Base-by-base conservation (phyloP, 2,113 vertebrate species). In the Illadopsis cleaveri region DNA sequence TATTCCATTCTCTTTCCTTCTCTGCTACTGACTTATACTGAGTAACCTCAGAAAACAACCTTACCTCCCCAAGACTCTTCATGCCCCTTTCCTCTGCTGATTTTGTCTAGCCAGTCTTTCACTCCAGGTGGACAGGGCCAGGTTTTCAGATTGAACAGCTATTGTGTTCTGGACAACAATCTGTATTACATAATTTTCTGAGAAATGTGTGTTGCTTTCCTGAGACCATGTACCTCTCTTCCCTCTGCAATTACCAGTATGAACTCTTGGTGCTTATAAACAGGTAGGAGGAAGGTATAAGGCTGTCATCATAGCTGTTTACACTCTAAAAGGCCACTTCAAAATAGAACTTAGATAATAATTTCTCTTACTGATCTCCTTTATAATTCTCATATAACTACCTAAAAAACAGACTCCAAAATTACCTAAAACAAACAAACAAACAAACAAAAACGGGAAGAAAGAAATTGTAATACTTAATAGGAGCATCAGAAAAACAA, bases 401-500 rank as follows among this genome's bases (percentile, higher is more conserved):
- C 73, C 88, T 90, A 86, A 94, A 94, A 91, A 96, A 77, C 35
- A 54, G 28, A 57, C 33, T 86, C 42, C 22, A 54, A 91, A 89
- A 95, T 94, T 84, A 92, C 91, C 93, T 88, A 85, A 93, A 94
- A 94, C 69, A 76, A 96, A 94, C 15, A 40, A 82, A 76, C 15
- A 40, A 82, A 76, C 42, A 95, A 60, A 75, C 66, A 48, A 24
- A 53, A 51, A 31, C 3, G 9, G 51, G 35, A 79, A 66, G 77
- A 58, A 86, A 83, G 14, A 90, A 84, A 94, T 57, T 54, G n/a
- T 53, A 70, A 87, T 50, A 75, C 31, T 89, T 95, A 87, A 85
- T 72, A 75, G 82, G 71, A 94, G 91, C 82, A 82, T 95, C 93
- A 96, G 86, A 77, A 70, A 97, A 95, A 84, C 73, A 94, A 50